Evolutionary conservation across 2,113 vertebrate genomes (phyloP).

Genomic region (Melanerpes aurifrons): DNA sequence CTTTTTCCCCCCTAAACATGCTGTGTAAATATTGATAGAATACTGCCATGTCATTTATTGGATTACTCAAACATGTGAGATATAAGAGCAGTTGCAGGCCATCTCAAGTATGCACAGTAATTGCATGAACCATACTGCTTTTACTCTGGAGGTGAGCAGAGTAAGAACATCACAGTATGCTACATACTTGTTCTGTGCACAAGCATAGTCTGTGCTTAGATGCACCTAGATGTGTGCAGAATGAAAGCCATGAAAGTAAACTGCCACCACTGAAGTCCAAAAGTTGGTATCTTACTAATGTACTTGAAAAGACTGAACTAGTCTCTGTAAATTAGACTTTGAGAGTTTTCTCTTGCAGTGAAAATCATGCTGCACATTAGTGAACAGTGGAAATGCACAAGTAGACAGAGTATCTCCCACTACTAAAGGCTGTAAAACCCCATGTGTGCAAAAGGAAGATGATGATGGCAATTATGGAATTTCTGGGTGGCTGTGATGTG

Average conservation of each 20-base stretch:
- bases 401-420: neutral
- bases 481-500: neutral
- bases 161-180: neutral
- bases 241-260: neutral
- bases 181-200: neutral
- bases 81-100: neutral
- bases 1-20: neutral
- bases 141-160: neutral
- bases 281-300: neutral
- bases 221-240: rapidly evolving
- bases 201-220: neutral
- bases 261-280: neutral
- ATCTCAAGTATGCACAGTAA: neutral
- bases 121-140: neutral
- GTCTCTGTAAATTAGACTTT: neutral
- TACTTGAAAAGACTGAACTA: neutral
- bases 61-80: neutral
- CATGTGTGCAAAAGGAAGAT: neutral
- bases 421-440: neutral
- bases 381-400: neutral
- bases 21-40: neutral
- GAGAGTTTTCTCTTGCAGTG: neutral
- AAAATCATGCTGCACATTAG: neutral
- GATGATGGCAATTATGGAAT: neutral
- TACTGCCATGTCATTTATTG: neutral